A percentile compares a stretch with the other conserved stretches of the same genome.
phyloP scores from a whole-genome alignment of 1,140 invertebrate genomes.

The Oreohelix idahoensis region DNA sequence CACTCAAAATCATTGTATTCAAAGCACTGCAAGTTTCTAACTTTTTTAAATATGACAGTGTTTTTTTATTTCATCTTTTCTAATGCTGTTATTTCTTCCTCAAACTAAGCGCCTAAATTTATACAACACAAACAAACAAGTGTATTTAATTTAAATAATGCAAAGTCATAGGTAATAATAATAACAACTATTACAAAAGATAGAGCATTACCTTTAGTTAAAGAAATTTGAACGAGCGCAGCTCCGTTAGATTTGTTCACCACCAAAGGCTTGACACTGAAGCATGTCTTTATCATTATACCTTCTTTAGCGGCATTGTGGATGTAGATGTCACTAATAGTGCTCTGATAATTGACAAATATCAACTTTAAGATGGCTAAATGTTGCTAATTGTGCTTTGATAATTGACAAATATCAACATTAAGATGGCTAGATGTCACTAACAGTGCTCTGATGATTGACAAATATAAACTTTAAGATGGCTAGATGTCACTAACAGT shows the following conservation, averaged over 20 bases:
- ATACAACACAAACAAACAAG: too few species aligned
- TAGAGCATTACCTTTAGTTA: conserved; percentile 17
- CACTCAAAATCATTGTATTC: too few species aligned
- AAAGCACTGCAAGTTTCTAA: too few species aligned
- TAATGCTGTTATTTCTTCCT: too few species aligned
- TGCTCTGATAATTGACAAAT: conserved; percentile 5
- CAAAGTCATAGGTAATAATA: too few species aligned
- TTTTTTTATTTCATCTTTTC: too few species aligned
- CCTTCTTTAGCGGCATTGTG: not conserved
- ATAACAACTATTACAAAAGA: not conserved
- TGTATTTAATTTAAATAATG: too few species aligned
- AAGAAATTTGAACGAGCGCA: conserved; percentile 1
- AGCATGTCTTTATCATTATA: not conserved
- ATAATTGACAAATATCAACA: not conserved
- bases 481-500: not conserved
- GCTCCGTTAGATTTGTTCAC: not conserved
- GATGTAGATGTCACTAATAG: not conserved
- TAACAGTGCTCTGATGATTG: not conserved
- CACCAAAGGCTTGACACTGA: conserved; percentile 1
- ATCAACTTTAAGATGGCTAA: not conserved
- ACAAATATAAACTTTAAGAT: not conserved
- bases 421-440: not conserved
- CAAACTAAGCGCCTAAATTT: too few species aligned
- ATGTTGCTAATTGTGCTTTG: not conserved
- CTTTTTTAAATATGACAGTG: too few species aligned